Base-by-base conservation (phyloP, 2,113 vertebrate species). In the Carassius gibelio region DNA sequence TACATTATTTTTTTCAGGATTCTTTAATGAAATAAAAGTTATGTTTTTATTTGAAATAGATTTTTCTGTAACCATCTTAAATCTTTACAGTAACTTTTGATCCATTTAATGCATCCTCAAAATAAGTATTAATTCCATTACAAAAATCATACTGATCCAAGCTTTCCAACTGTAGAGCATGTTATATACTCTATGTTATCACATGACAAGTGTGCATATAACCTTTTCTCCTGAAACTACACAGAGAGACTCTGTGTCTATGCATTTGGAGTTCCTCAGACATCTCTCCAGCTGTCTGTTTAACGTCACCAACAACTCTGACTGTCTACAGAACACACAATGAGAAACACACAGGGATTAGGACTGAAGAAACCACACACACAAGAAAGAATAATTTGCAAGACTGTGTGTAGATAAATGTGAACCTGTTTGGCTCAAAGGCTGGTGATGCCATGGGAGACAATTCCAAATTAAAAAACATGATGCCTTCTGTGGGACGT, bases 191-290 rank as follows among this genome's bases (percentile, higher is more conserved):
- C 1, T 75, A 48, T 48, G 21, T 48, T 36, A 36, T 30, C 30
- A 42, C 42, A 64, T 52, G 79, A n/a, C 76, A 61, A 11, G 48
- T 17, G 21, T 1, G 13, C 83, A 13, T 48, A 8, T 88, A 19
- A 99, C 98, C 97, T 99, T 99, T 92, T 97, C 97, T 89, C 98
- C 97, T 81, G 98, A 98, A 89, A 98, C 94, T 88, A 99, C 95
- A 59, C 98, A 99, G 78, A 99, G 94, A 79, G 98, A 99, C 91
- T 99, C 98, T 0, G 96, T 99, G 88, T 99, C 98, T 66, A 99
- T 95, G 88, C 97, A 99, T 61, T 96, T 98, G 5, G 98, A 99
- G 90, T 97, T 98, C 85, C 98, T 94, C 85, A 99, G 90, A 91
- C 98, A 98, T 88, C 96, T 94, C 91, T 99, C 97, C 92, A 99